Base-by-base conservation (phyloP, 2,797 vertebrate genomes). In the Choloepus didactylus region DNA sequence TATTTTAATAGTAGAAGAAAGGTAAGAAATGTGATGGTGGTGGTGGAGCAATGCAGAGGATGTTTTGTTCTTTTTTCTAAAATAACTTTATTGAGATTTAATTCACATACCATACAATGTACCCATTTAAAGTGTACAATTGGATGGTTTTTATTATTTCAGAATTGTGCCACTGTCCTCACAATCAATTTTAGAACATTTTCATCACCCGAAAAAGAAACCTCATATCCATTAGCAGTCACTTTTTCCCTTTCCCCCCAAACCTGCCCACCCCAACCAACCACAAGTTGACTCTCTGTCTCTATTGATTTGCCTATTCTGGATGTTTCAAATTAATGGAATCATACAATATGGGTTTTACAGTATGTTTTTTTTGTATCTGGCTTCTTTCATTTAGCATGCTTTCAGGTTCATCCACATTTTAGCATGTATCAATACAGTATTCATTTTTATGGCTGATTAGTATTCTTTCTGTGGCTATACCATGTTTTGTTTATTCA, bases 1-100 rank as follows among this genome's bases (percentile, higher is more conserved):
- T 76, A 84, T 82, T 91, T 91, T 59, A 90, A 12, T 90, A 67
- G 44, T 54, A 66, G 38, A 91, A 84, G 67, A 31, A 84, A 31
- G 10, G 1, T 10, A 60, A 49, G 38, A 81, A 92, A 76, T 59
- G 35, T 84, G 67, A 41, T 77, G 23, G 31, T 77, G 18, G 14
- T 89, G 41, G 29, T 46, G 44, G 72, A 89, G 51, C 89, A 81
- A 16, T 54, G 21, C 83, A 44, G 27, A 82, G 51, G n/a, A 2
- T 14, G 60, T 38, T 81, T 56, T 66, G 6, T 11, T 62, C 35
- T 11, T 44, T 73, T 81, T 69, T 72, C 67, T 31, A 27, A 46
- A 62, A 21, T 7, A 66, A 46, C n/a, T 73, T 62, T 62, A 38
- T 90, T 1, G 1, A 82, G 67, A 62, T 76, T 21, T 41, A 76